These are phyloP conservation scores for Nephrocerus scutellatus DNA, from an alignment of 2,888 invertebrate species.

Conservation along the genomic window DNA sequence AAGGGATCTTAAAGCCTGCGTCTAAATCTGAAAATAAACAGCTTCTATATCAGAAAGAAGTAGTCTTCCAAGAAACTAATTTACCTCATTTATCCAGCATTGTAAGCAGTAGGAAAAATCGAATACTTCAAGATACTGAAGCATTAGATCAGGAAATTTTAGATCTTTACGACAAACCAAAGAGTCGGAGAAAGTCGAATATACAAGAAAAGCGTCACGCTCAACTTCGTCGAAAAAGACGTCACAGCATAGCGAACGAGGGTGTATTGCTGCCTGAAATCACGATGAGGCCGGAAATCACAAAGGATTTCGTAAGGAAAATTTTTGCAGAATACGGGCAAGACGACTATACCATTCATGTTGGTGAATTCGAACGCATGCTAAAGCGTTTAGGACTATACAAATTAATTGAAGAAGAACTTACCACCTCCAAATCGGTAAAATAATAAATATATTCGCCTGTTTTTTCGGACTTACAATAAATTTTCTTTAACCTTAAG, in stretches of 20 bases:
- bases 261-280: constrained; percentile 22
- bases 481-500: constrained; percentile 24
- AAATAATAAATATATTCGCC: constrained; percentile 1
- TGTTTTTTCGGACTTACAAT: constrained; percentile 1
- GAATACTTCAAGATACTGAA: too few relatives aligned
- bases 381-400: constrained; percentile 55
- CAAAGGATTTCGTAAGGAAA: constrained; percentile 57
- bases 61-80: constrained; percentile 28
- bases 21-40: constrained; percentile 19
- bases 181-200: constrained; percentile 5
- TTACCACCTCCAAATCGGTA: constrained; percentile 9
- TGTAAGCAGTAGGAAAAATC: too few relatives aligned
- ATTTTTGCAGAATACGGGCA: constrained; percentile 64
- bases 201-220: constrained; percentile 12
- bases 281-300: constrained; percentile 45
- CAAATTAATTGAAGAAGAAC: constrained; percentile 44
- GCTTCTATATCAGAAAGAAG: constrained; percentile 35
- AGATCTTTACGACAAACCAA: constrained; percentile 18
- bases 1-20: constrained; percentile 33
- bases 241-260: constrained; percentile 32
- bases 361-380: constrained; percentile 63
- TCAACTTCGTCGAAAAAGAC: constrained; percentile 34
- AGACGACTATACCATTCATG: constrained; percentile 54
- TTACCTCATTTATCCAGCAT: too few relatives aligned
- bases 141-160: too few relatives aligned